Conservation (phyloP, 2,797 vertebrate genomes). For the Rhinophrynus dorsalis region DNA sequence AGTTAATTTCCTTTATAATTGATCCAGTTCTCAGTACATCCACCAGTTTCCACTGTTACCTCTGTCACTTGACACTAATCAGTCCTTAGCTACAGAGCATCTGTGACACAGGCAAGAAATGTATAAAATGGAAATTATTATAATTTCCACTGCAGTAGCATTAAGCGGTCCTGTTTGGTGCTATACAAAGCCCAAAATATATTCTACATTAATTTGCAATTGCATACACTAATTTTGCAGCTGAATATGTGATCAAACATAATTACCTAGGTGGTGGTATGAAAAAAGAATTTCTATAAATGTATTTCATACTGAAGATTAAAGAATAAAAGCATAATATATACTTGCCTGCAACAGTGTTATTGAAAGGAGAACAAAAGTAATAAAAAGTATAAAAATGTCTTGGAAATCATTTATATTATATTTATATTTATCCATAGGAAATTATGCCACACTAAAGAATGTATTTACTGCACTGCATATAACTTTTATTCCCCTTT, state of each 20-base stretch:
- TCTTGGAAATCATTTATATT: slow-evolving; percentile 23
- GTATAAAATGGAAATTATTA: slow-evolving; percentile 14
- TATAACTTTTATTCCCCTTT: too few species aligned
- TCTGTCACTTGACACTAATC: neutral
- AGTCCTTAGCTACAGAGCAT: slow-evolving; percentile 10
- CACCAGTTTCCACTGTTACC: too few species aligned
- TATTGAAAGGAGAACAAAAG: slow-evolving; percentile 31
- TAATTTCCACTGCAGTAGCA: slow-evolving; percentile 1
- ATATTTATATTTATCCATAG: too few species aligned
- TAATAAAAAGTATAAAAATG: neutral
- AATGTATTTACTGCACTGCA: neutral
- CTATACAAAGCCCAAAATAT: slow-evolving; percentile 1
- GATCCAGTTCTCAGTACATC: too few species aligned
- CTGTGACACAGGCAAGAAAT: neutral
- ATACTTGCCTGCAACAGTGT: slow-evolving; percentile 19
- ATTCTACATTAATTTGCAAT: slow-evolving; percentile 19
- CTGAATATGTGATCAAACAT: slow-evolving; percentile 33
- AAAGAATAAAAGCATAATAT: slow-evolving; percentile 31
- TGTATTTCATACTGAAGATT: slow-evolving; percentile 17
- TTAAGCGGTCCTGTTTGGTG: neutral
- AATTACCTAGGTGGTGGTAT: slow-evolving; percentile 10
- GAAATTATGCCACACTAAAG: slow-evolving; percentile 18
- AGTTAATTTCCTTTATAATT: too few species aligned
- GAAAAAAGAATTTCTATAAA: slow-evolving; percentile 20
- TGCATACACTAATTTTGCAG: slow-evolving; percentile 23